Evolutionary conservation across 2,797 vertebrate species (phyloP), one percentile per base, ranked within the genome.

Genomic region (Gymnoscopelus microlampas): DNA sequence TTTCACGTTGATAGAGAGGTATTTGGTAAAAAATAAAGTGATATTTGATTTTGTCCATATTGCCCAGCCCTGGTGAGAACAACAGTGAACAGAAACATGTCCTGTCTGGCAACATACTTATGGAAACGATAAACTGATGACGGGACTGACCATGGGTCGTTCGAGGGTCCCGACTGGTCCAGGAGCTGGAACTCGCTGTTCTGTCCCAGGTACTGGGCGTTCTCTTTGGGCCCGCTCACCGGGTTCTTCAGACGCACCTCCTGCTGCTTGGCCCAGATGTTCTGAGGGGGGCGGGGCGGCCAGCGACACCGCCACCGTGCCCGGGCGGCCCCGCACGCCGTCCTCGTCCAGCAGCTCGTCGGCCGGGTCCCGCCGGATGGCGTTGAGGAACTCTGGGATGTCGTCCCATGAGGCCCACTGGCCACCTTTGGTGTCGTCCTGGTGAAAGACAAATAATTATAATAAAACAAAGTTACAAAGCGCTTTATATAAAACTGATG

Each of bases 201-300:
- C 62, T 96, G 94, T 61, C 91, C 95, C 3, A 94, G 92, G 91
- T 94, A 96, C 91, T 98, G 97, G 15, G 96, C 94, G 26, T 96
- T 98, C 24, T 98, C 98, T 65, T 97, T 95, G 14, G 98, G 93
- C 47, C 96, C 97, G 1, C 97, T 99, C 78, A 98, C 94, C 0
- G 96, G 97, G 82, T 98, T 99, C 91, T 98, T 99, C 78, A 95
- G 89, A 78, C 91, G 93, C 82, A 96, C 96, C 66, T 96, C 96
- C 39, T 94, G 90, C 44, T 97, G 92, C 24, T 97, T 99, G 83
- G 78, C 92, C 35, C 90, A 83, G 48, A 91, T 90, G 85, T 92
- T 94, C 77, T 95, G 94, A 2, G 93, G 92, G 10, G 90, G 1
- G 90, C 0, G 92, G 90, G 32, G 95, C 94, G 23, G 93, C 92